These are phyloP conservation scores for Vanessa cardui DNA, from an alignment of 2,888 invertebrate species.

Conservation along the genomic window DNA sequence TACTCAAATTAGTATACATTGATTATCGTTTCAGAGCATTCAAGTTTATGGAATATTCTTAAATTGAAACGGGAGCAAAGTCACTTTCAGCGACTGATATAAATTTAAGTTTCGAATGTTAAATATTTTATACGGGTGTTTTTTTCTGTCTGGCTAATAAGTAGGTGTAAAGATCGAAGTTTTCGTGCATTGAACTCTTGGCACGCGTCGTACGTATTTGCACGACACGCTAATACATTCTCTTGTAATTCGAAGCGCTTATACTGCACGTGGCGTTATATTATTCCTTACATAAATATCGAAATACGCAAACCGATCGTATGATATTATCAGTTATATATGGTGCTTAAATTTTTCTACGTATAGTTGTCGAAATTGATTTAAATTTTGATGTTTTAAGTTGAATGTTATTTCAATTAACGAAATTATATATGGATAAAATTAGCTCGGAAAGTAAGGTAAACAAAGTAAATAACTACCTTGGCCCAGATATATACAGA, in stretches of 20 bases:
- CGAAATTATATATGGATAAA: no score
- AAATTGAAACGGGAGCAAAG: not conserved
- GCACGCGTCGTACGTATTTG: slow-evolving; percentile 35
- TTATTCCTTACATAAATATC: slow-evolving; percentile 13
- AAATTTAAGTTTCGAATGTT: slow-evolving; percentile 12
- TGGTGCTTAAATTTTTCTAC: no score
- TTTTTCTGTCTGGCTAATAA: slow-evolving; percentile 18
- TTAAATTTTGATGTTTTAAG: no score
- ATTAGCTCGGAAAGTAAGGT: no score
- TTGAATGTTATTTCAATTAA: no score
- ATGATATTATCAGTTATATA: not conserved
- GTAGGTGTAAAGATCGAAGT: slow-evolving; percentile 25
- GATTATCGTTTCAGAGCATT: no score
- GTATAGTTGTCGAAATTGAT: not conserved
- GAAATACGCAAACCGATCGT: not conserved
- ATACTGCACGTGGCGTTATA: slow-evolving; percentile 26
- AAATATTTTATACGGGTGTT: not conserved
- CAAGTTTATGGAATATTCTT: no score
- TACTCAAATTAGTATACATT: no score
- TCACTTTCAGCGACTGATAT: not conserved
- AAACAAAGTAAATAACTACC: no score
- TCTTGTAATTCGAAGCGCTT: slow-evolving; percentile 28
- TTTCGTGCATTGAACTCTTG: slow-evolving; percentile 46
- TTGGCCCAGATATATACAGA: no score
- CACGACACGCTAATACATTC: slow-evolving; percentile 34